Conservation (phyloP, 2,113 vertebrate species). For the Pseudopipra pipra region DNA sequence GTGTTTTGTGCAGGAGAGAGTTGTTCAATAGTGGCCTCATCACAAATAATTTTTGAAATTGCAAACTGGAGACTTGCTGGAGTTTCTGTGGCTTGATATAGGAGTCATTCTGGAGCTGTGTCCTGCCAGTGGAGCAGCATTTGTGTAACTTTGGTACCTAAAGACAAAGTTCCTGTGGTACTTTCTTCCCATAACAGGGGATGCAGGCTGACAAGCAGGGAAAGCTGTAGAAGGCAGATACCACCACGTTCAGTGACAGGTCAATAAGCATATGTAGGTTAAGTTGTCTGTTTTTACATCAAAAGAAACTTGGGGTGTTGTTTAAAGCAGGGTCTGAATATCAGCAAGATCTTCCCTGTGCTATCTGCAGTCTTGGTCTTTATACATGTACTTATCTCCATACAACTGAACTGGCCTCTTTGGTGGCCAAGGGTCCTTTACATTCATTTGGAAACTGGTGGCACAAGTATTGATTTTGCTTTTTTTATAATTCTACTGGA, state of each 20-base stretch:
- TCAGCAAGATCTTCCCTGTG: neutral
- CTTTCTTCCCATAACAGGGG: neutral
- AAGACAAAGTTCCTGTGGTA: neutral
- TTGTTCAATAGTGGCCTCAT: neutral
- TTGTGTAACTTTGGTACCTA: neutral
- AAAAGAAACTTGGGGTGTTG: neutral
- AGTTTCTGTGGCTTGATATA: neutral
- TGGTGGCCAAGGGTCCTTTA: neutral
- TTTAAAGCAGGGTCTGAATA: neutral
- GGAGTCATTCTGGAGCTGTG: neutral
- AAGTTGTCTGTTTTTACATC: neutral
- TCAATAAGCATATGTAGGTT: neutral
- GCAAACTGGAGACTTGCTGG: neutral
- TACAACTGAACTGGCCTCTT: neutral
- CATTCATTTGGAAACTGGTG: neutral
- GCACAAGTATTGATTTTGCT: neutral
- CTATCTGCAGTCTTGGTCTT: neutral
- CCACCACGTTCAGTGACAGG: neutral
- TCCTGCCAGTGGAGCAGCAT: neutral
- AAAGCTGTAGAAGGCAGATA: neutral
- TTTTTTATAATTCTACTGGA: neutral
- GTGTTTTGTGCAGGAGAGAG: neutral
- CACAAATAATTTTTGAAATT: neutral
- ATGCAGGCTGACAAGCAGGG: neutral
- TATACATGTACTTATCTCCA: neutral